These are phyloP conservation scores for Periophthalmus magnuspinnatus DNA, from an alignment of 2,797 vertebrate genomes.

Conservation along the genomic window DNA sequence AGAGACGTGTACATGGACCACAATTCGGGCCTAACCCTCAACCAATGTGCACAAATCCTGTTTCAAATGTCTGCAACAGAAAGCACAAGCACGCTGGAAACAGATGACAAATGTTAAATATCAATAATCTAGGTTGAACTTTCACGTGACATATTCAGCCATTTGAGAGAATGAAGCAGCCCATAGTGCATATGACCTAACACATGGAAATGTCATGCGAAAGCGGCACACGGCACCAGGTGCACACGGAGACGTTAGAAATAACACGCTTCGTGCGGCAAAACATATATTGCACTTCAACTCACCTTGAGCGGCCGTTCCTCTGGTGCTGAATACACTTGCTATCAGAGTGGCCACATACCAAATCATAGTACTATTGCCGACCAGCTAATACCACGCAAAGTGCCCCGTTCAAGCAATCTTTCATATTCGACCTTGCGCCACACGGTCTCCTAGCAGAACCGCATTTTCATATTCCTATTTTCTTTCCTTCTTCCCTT, in stretches of 20 bases:
- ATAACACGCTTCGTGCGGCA: constrained; percentile 52
- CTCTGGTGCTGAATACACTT: constrained; percentile 95
- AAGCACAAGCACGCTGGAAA: constrained; percentile 13
- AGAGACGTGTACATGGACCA: constrained; percentile 19
- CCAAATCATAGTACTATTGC: constrained; percentile 96
- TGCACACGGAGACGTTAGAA: constrained; percentile 38
- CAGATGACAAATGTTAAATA: constrained; percentile 13
- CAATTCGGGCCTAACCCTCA: constrained; percentile 36
- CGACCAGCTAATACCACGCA: constrained; percentile 88
- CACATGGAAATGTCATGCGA: constrained; percentile 32
- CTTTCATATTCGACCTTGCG: constrained; percentile 81
- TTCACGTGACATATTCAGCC: constrained; percentile 67
- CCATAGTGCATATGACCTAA: constrained; percentile 45
- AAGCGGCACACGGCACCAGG: constrained; percentile 37
- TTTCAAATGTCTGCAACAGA: constrained; percentile 25
- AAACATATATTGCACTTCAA: constrained; percentile 82
- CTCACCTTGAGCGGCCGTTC: constrained; percentile 98
- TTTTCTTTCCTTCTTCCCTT: constrained; percentile 80
- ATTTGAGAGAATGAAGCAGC: constrained; percentile 59
- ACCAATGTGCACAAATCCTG: constrained; percentile 20
- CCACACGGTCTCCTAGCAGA: constrained; percentile 71
- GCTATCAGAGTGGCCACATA: constrained; percentile 99
- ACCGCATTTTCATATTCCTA: constrained; percentile 77
- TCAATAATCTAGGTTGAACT: constrained; percentile 57
- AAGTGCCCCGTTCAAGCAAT: constrained; percentile 84